Base-by-base conservation (phyloP, 1,140 invertebrate species). In the Parasteatoda tepidariorum region DNA sequence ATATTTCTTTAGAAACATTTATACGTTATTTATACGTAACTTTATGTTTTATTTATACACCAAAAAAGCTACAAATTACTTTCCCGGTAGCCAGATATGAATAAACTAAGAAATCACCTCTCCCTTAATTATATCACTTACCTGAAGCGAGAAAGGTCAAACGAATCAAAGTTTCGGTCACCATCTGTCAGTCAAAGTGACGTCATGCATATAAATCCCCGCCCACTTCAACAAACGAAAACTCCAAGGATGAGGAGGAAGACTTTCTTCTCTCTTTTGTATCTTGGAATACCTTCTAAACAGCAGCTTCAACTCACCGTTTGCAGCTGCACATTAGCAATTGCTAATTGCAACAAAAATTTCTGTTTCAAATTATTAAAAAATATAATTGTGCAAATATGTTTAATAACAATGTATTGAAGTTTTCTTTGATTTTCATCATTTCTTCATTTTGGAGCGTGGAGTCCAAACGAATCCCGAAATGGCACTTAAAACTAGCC, bases 401-500 rank as follows among this genome's bases (percentile, higher is more conserved):
- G 24, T 34, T 28, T 13, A 24, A 48, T 6, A 7, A 30, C 7
- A 73, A 26, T 18, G 7, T 18, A n/a, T 30, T n/a, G 11, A 11
- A 5, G 15, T 33, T 22, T 13, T 24, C n/a, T 30, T n/a, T 22
- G 6, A 15, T 59, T 59, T n/a, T 73, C 15, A 57, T 26, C n/a
- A 22, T 24, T 48, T 4, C 34, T 30, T 15, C 59, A n/a, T 22
- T 73, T 18, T 31, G 18, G 26, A 18, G 13, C 13, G 54, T 24
- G 3, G 54, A 73, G 13, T 70, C 79, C 13, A 86, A 79, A 41
- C 81, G 85, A 61, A 88, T 89, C 11, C 88, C 88, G 6, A 87
- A 86, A 85, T 89, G 88, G 88, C 88, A 89, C 78, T 87, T 89
- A 26, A 88, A 89, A 84, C 85, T 89, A 18, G 87, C 87, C 13